phyloP scores from a whole-genome alignment of 1,140 invertebrate genomes.

The Archivesica marissinica region DNA sequence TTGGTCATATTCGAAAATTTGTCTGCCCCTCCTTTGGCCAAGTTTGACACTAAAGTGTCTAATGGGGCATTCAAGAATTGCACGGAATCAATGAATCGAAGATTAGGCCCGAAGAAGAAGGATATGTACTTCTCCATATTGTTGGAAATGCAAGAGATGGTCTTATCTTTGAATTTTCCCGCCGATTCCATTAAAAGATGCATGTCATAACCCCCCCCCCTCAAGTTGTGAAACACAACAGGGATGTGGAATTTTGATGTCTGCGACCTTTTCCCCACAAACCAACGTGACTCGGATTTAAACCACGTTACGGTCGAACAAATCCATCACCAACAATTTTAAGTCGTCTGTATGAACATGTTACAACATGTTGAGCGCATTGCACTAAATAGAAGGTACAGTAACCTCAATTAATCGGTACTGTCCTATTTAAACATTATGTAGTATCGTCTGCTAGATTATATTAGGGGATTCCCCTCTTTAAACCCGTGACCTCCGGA shows the following conservation, averaged over 20 bases:
- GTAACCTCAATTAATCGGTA: too few species aligned
- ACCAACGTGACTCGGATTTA: too few species aligned
- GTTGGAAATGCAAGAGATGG: conserved; percentile 80
- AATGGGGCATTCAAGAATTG: neutral
- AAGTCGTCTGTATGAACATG: neutral
- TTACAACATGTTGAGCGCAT: too few species aligned
- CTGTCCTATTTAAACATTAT: too few species aligned
- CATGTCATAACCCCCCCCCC: conserved; percentile 52
- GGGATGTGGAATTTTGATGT: conserved; percentile 72
- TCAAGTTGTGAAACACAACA: conserved; percentile 83
- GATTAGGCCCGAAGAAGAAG: conserved; percentile 49
- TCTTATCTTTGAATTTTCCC: conserved; percentile 77
- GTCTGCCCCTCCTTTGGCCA: too few species aligned
- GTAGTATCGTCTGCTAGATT: too few species aligned
- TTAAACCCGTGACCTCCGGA: too few species aligned
- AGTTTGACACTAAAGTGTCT: conserved; percentile 19
- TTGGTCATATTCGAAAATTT: too few species aligned
- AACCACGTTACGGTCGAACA: conserved; percentile 3
- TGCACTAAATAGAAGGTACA: too few species aligned
- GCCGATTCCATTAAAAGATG: conserved; percentile 44
- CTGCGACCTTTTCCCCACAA: conserved; percentile 27
- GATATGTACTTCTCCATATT: conserved; percentile 80
- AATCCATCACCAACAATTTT: conserved; percentile 25
- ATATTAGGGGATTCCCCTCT: too few species aligned
- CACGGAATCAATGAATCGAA: conserved; percentile 29